Evolutionary conservation across 2,797 vertebrate species (phyloP), one percentile per base, ranked within the genome.

Genomic region (Diceros bicornis): DNA sequence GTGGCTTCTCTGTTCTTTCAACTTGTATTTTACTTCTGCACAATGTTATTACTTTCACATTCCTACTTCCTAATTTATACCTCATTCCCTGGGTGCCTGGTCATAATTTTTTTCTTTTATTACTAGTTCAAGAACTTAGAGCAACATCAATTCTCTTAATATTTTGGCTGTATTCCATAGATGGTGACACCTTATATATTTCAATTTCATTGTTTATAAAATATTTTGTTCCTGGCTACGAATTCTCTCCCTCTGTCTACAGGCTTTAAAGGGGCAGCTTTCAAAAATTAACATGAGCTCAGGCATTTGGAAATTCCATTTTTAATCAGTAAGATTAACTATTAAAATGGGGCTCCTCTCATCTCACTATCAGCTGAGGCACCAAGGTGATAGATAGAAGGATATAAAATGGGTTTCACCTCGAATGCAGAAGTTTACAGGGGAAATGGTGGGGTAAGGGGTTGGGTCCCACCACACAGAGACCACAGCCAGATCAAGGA

Each of bases 201-300:
- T 18, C n/a, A 14, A 11, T 21, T n/a, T 57, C 37, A 66, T 10
- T 37, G 17, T 83, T 29, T 16, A 41, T 7, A n/a, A 27, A 75
- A n/a, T 13, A 75, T 1, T 17, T 41, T 25, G 1, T 18, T 8
- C 11, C 44, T 7, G 20, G 44, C 27, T 14, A 13, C 3, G 14
- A 9, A 41, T 47, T 10, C 13, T 7, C n/a, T 57, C 2, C 29
- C 6, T 41, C 16, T 1, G 14, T 4, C 34, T 0, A 4, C 1
- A 2, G 0, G 44, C 44, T 69, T n/a, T 8, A 25, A 6, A 61
- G 62, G 27, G 44, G n/a, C 4, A 41, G 4, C 27, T 75, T 72
- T 32, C 6, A 7, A 83, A 62, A 52, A 23, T 52, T 2, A 23
- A 18, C 1, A 0, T 12, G 59, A 13, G 12, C 32, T 7, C 6